Evolutionary conservation across 2,797 vertebrate species (phyloP).

Genomic region (Vultur gryphus): DNA sequence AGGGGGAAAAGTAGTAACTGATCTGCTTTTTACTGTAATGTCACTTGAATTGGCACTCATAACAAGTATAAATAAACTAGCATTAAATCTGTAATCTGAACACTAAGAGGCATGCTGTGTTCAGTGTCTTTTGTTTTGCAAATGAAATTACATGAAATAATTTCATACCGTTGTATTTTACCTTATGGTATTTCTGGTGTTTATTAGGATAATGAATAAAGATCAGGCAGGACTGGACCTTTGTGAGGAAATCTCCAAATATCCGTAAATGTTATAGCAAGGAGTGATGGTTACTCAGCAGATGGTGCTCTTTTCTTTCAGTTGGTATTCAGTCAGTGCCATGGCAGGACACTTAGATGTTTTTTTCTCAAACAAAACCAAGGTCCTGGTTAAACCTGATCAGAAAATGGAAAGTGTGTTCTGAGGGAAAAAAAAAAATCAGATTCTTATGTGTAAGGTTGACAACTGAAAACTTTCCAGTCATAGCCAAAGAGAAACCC

Average conservation of each 20-base stretch:
- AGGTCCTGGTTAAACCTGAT: not conserved
- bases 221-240: not conserved
- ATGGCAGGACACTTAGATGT: not conserved
- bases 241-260: not conserved
- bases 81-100: not conserved
- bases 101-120: not conserved
- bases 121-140: not conserved
- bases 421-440: not conserved
- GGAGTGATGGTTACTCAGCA: not conserved
- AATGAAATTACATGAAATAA: not conserved
- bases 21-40: not conserved
- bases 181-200: not conserved
- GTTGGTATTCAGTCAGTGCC: not conserved
- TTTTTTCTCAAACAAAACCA: not conserved
- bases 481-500: not conserved
- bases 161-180: not conserved
- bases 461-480: not conserved
- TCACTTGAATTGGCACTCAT: not conserved
- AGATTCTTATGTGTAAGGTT: not conserved
- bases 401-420: not conserved
- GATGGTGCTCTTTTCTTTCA: not conserved
- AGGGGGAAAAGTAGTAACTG: not conserved
- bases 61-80: not conserved
- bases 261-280: not conserved
- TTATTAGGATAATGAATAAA: not conserved